Evolutionary conservation across 2,888 invertebrate genomes (phyloP).

Genomic region (Cerastis leucographa): DNA sequence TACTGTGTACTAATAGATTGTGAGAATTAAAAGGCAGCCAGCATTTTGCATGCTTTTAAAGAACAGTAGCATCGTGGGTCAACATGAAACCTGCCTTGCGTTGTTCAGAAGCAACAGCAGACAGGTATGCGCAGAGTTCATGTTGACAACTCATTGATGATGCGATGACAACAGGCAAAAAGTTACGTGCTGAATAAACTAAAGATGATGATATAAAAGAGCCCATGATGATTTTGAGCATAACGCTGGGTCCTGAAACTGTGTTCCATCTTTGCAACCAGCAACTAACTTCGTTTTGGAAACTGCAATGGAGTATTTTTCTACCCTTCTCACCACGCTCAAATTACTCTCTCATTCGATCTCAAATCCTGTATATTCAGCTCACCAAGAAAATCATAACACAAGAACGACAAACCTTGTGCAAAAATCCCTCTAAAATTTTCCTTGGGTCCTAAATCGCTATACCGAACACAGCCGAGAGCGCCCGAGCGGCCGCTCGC

Average conservation of each 20-base stretch:
- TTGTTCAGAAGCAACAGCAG: background rate
- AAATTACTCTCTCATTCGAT: constrained; percentile 7
- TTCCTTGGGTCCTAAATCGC: constrained; percentile 55
- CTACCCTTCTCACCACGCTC: constrained; percentile 11
- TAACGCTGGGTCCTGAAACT: background rate
- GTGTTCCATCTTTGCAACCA: background rate
- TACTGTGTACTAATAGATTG: background rate
- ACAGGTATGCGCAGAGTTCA: too few relatives aligned
- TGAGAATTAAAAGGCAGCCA: too few relatives aligned
- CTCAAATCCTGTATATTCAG: constrained; percentile 27
- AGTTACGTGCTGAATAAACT: background rate
- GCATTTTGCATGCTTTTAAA: background rate
- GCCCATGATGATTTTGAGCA: background rate
- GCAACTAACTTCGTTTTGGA: background rate
- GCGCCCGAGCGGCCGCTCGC: constrained; percentile 67
- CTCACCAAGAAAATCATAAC: constrained; percentile 26
- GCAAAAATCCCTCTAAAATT: constrained; percentile 48
- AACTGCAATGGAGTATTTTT: background rate
- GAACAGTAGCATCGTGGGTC: background rate
- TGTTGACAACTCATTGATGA: background rate
- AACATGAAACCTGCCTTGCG: background rate
- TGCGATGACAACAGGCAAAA: background rate
- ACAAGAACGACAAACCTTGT: constrained; percentile 17
- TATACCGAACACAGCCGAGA: constrained; percentile 45
- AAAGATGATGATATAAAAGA: background rate